These are phyloP conservation scores for Gasterosteus nipponicus DNA, from an alignment of 2,113 vertebrate species.

Conservation along the genomic window DNA sequence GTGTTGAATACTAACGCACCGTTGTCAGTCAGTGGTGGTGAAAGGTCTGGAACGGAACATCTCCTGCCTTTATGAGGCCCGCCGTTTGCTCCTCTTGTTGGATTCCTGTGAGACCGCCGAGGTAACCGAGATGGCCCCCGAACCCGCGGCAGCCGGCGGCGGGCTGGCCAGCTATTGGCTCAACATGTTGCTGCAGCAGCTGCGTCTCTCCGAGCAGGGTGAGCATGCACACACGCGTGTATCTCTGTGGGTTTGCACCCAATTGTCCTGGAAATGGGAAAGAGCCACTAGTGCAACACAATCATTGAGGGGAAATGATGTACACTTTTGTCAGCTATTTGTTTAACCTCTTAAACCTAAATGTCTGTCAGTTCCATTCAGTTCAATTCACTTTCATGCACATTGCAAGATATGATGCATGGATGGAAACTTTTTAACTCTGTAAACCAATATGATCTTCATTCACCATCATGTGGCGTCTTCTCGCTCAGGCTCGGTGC, in stretches of 20 bases:
- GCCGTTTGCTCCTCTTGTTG: slow-evolving; percentile 77
- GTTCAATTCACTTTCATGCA: too few relatives aligned
- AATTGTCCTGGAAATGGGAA: not conserved
- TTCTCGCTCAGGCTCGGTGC: slow-evolving; percentile 46
- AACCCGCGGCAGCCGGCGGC: slow-evolving; percentile 57
- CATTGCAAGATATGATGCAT: not conserved
- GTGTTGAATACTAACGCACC: slow-evolving; percentile 26
- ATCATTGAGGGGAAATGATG: too few relatives aligned
- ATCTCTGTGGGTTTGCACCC: not conserved
- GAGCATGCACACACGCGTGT: slow-evolving; percentile 22
- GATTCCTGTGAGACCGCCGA: slow-evolving; percentile 72
- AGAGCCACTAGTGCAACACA: not conserved
- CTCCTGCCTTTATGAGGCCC: slow-evolving; percentile 78
- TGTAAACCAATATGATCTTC: not conserved
- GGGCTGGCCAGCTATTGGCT: slow-evolving; percentile 80
- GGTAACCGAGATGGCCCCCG: slow-evolving; percentile 59
- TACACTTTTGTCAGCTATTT: not conserved
- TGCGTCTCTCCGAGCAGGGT: slow-evolving; percentile 79
- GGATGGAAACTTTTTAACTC: not conserved
- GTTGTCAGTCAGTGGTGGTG: slow-evolving; percentile 82
- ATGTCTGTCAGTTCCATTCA: not conserved
- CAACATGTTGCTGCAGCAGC: slow-evolving; percentile 81
- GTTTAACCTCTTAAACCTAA: not conserved
- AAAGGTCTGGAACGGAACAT: slow-evolving; percentile 84
- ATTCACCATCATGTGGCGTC: not conserved